A percentile compares a stretch with the other conserved stretches of the same genome.
phyloP scores from a whole-genome alignment of 2,113 vertebrate species.

The Willisornis vidua region DNA sequence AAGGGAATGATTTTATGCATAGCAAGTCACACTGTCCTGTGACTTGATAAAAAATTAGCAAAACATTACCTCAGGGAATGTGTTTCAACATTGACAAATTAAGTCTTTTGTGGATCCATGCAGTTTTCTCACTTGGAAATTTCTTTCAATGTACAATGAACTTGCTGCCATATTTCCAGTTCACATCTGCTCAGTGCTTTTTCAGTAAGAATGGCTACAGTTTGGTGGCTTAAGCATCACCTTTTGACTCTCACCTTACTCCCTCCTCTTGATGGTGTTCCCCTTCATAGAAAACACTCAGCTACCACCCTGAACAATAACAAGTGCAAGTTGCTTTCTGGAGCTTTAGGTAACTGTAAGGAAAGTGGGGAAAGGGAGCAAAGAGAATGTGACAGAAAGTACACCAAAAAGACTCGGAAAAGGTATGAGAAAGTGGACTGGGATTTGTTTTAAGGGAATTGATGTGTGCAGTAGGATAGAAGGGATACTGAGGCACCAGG shows the following conservation, averaged over 20 bases:
- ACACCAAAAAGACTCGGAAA: background rate
- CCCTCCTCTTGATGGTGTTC: background rate
- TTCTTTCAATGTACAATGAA: background rate
- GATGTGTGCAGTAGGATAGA: background rate
- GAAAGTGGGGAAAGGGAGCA: background rate
- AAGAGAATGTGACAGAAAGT: background rate
- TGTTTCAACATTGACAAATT: background rate
- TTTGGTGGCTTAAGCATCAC: background rate
- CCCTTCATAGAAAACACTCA: background rate
- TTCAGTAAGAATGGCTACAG: background rate
- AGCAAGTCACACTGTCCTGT: background rate
- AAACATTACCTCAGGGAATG: background rate
- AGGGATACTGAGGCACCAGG: background rate
- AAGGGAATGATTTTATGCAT: background rate
- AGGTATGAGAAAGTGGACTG: background rate
- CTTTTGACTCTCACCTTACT: background rate
- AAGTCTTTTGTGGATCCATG: background rate
- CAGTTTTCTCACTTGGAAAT: background rate
- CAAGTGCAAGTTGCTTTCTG: background rate
- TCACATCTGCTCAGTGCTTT: background rate
- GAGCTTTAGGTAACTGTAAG: background rate
- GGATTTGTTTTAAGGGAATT: background rate
- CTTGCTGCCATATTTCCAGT: background rate
- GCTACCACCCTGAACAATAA: background rate
- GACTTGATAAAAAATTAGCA: background rate